Percentiles rank a stretch among this genome's conserved stretches.
These are phyloP conservation scores for Doryteuthis pealeii DNA, from an alignment of 1,140 invertebrate species.

Conservation along the genomic window DNA sequence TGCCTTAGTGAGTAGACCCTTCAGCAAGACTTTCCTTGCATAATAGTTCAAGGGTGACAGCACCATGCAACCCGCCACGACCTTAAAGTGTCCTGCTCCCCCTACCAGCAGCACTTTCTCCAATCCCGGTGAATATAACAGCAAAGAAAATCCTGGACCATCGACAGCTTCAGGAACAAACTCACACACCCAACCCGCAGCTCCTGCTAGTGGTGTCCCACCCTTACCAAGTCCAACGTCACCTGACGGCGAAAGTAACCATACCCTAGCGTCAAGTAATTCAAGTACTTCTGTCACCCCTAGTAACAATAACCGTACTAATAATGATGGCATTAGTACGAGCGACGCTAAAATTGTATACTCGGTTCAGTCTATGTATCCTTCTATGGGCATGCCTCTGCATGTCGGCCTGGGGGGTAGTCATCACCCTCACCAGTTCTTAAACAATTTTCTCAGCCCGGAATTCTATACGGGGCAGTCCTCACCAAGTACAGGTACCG, in stretches of 20 bases:
- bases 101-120: not conserved
- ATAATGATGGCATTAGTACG: not conserved
- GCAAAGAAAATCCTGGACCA: not conserved
- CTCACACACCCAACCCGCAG: no score
- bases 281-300: no score
- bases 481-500: not conserved
- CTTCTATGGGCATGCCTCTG: not conserved
- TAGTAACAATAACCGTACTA: not conserved
- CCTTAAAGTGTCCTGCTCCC: not conserved
- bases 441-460: not conserved
- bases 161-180: no score
- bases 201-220: no score
- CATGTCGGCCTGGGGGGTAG: not conserved
- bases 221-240: no score
- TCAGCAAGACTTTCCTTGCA: no score
- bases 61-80: not conserved
- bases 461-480: not conserved
- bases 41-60: not conserved
- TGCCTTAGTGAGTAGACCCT: no score
- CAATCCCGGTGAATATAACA: not conserved
- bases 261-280: no score
- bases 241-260: no score
- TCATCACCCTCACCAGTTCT: not conserved
- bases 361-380: not conserved
- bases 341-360: not conserved